phyloP scores from a whole-genome alignment of 1,140 invertebrate genomes.

The Tribolium castaneum region DNA sequence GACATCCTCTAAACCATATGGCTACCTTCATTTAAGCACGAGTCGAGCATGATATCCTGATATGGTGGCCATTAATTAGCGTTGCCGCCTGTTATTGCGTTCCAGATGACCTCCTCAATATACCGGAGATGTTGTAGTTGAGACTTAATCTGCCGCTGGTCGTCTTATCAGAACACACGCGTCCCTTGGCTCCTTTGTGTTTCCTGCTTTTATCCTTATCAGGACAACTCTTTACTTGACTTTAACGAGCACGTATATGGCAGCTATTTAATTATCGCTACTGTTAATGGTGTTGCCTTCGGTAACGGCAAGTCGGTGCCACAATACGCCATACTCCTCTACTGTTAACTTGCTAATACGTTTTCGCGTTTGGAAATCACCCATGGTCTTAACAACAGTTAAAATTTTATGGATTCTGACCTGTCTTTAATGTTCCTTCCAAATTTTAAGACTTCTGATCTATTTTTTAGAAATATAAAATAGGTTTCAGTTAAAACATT shows the following conservation, averaged over 20 bases:
- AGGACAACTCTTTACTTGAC: constrained; percentile 25
- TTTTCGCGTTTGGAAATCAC: background rate
- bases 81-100: constrained; percentile 39
- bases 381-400: background rate
- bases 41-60: constrained; percentile 39
- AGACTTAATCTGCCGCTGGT: constrained; percentile 27
- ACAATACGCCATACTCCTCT: background rate
- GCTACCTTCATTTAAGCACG: constrained; percentile 35
- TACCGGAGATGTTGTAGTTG: constrained; percentile 25
- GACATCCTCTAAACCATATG: constrained; percentile 20
- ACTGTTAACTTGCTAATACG: background rate
- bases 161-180: constrained; percentile 25
- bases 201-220: constrained; percentile 34
- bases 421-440: too few relatives aligned
- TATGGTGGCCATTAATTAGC: constrained; percentile 40
- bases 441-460: too few relatives aligned
- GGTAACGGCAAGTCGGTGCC: background rate
- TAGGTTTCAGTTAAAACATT: too few relatives aligned
- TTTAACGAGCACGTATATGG: constrained; percentile 30
- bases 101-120: constrained; percentile 41
- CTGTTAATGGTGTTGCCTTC: constrained; percentile 29
- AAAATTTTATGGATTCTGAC: too few relatives aligned
- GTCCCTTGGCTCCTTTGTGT: constrained; percentile 34
- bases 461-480: too few relatives aligned
- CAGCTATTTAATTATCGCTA: constrained; percentile 35